A percentile compares a stretch with the other conserved stretches of the same genome.
Evolutionary conservation across 1,140 invertebrate genomes (phyloP).

Genomic region (Akabosia matsudoensis): DNA sequence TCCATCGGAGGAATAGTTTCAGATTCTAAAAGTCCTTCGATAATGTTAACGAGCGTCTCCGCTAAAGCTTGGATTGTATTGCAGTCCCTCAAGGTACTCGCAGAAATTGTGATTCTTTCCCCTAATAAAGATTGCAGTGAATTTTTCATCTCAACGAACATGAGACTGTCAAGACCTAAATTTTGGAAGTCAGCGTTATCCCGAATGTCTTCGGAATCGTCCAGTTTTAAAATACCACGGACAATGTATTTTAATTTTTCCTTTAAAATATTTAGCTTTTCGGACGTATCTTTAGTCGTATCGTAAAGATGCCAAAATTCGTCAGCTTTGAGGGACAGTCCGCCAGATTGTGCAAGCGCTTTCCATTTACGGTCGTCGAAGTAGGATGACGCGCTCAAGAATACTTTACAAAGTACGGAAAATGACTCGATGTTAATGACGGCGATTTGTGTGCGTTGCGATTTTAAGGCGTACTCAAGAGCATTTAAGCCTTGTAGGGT

Average conservation of each 20-base stretch:
- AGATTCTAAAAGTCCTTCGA: background rate
- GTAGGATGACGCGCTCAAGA: background rate
- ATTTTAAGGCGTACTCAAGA: background rate
- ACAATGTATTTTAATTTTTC: background rate
- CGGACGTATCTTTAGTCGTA: background rate
- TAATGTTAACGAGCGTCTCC: background rate
- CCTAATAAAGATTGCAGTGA: background rate
- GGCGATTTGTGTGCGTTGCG: background rate
- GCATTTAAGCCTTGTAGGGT: background rate
- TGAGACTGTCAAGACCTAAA: background rate
- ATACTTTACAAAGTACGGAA: background rate
- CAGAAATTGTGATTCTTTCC: background rate
- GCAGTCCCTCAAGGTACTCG: constrained; percentile 3
- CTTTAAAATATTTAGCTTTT: background rate
- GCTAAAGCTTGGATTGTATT: background rate
- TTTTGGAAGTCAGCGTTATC: background rate
- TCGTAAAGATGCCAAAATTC: background rate
- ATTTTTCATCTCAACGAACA: constrained; percentile 13
- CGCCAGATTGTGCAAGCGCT: background rate
- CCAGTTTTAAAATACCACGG: background rate
- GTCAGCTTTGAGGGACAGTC: background rate
- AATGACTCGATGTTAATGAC: background rate
- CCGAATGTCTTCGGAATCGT: background rate
- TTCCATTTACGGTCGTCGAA: background rate
- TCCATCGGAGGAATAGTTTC: background rate